Conservation (phyloP, 1,140 invertebrate species). For the Bilobella aurantiaca region DNA sequence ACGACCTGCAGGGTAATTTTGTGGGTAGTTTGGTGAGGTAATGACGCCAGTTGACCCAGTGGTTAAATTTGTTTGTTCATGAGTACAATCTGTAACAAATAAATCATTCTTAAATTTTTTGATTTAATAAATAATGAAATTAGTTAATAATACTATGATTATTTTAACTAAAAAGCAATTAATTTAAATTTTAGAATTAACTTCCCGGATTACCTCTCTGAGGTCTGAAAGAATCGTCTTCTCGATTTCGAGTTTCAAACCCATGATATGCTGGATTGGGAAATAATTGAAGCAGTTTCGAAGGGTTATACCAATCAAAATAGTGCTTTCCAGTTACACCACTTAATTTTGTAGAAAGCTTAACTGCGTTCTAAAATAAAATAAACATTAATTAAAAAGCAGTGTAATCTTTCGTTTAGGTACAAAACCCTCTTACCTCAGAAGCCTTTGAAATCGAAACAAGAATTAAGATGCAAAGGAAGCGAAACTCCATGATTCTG, state of each 20-base stretch:
- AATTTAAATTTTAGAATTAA: no score
- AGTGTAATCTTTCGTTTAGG: no score
- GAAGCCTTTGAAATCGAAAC: no score
- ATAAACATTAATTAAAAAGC: no score
- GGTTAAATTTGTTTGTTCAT: conserved; percentile 15
- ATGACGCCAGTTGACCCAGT: conserved; percentile 20
- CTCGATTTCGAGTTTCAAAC: neutral
- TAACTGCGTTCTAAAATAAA: neutral
- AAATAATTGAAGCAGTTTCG: neutral
- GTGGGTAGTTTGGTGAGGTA: conserved; percentile 27
- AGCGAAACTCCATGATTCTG: no score
- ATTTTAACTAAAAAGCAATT: no score
- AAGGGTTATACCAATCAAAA: neutral
- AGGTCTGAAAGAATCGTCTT: neutral
- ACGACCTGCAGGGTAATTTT: conserved; percentile 17
- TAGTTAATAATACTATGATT: no score
- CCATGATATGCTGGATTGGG: conserved; percentile 8
- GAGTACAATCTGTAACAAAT: conserved; percentile 18
- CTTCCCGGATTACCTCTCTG: neutral
- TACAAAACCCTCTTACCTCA: no score
- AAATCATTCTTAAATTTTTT: neutral
- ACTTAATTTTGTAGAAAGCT: neutral
- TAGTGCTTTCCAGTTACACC: neutral
- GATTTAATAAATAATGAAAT: neutral
- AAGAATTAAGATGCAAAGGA: no score